Base-by-base conservation (phyloP, 2,888 invertebrate species). In the Nephrocerus scutellatus region DNA sequence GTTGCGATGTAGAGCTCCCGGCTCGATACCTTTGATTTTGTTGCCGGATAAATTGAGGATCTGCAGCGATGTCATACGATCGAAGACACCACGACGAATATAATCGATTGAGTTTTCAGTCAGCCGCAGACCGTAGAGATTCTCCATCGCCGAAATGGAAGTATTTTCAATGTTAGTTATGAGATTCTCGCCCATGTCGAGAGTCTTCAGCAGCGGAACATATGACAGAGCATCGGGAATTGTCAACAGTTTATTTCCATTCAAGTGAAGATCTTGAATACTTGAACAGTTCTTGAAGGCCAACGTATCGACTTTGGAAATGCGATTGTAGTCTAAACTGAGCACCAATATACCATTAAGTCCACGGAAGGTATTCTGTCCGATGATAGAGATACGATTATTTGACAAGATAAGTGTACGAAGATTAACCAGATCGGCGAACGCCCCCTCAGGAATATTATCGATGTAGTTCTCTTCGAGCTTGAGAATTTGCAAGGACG, bases 131-230 rank as follows among this genome's bases (percentile, higher is more conserved):
- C 89, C 87, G 62, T 86, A 87, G 43, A 96, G 76, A 63, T 85
- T 86, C 56, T 80, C 80, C 76, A 95, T 79, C 41, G 84, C 84
- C 41, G 81, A 76, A 62, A 91, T 86, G 40, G 85, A 84, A 4
- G 84, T 80, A 54, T 85, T 82, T 48, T 86, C 86, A 41, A 96
- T 72, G 45, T 76, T 77, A 48, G 78, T 77, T 63, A 96, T 85
- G 59, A 79, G 75, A 72, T 96, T 96, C 69, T 92, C 90, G 45
- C 90, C 91, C 54, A 96, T 75, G 71, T 92, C 90, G 45, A 96
- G 77, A 36, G 87, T 88, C 63, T 84, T 79, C 53, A 95, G 73
- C 57, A 88, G 74, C 50, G 84, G 79, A 77, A 91, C 84, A 70
- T 87, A 82, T 62, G 80, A 79, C 42, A 92, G 70, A 14, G 89